phyloP scores from a whole-genome alignment of 1,140 invertebrate genomes.

The Maconellicoccus hirsutus region DNA sequence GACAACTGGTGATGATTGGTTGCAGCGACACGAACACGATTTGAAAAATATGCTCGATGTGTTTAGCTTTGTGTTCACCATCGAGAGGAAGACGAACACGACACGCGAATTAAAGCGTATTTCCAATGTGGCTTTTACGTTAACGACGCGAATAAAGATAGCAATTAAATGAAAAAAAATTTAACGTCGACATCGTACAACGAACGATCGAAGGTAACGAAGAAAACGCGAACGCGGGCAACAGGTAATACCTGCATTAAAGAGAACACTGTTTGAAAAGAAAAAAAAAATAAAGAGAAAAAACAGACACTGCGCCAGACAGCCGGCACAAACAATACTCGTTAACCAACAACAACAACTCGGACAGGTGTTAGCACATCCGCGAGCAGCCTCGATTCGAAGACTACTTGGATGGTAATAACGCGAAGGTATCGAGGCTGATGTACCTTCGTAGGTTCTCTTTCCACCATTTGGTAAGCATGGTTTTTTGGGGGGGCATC shows the following conservation, averaged over 20 bases:
- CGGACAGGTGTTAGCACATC: slow-evolving; percentile 17
- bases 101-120: too few species aligned
- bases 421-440: slow-evolving; percentile 1
- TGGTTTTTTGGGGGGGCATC: neutral
- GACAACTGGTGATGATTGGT: too few species aligned
- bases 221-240: neutral
- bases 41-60: too few species aligned
- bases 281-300: neutral
- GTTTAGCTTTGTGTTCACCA: too few species aligned
- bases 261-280: neutral
- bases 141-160: too few species aligned
- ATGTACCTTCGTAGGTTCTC: neutral
- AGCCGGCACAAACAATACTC: slow-evolving; percentile 18
- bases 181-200: neutral
- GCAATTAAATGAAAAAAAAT: neutral
- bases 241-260: neutral
- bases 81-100: too few species aligned
- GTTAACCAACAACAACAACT: slow-evolving; percentile 6
- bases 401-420: slow-evolving; percentile 17
- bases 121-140: too few species aligned
- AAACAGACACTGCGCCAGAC: slow-evolving; percentile 15
- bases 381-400: slow-evolving; percentile 3
- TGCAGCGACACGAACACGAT: too few species aligned
- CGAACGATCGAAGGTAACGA: neutral
- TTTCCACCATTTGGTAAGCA: neutral